A percentile compares a stretch with the other conserved stretches of the same genome.
Conservation (phyloP, 2,888 invertebrate species). For the Acanthosepion pharaonis region DNA sequence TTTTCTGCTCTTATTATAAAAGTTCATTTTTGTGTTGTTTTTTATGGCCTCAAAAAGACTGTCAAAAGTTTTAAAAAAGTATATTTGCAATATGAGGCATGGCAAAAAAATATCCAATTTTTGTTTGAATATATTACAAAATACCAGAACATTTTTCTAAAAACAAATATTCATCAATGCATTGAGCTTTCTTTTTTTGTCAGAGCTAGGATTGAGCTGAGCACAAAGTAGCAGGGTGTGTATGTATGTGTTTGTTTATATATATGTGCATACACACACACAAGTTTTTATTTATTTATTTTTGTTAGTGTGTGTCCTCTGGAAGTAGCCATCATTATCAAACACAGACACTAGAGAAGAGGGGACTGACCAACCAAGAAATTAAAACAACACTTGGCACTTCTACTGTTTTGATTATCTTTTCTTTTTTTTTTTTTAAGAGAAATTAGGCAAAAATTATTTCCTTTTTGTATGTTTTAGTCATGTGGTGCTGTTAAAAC, state of each 20-base stretch:
- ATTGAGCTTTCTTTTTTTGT: not conserved
- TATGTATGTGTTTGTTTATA: not conserved
- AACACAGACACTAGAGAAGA: not conserved
- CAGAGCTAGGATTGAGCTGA: not conserved
- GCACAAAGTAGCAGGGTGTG: not conserved
- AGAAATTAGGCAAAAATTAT: not conserved
- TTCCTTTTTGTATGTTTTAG: not conserved
- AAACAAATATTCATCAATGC: slow-evolving; percentile 13
- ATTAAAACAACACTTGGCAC: not conserved
- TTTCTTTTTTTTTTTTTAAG: not conserved
- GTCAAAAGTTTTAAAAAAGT: slow-evolving; percentile 11
- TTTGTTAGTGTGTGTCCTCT: not conserved
- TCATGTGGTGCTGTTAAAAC: not conserved
- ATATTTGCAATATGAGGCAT: slow-evolving; percentile 22
- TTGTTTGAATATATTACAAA: not conserved
- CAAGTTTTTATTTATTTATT: not conserved
- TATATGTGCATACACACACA: too few relatives aligned
- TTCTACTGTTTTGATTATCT: not conserved
- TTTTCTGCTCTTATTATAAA: not conserved
- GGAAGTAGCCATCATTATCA: not conserved
- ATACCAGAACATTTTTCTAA: slow-evolving; percentile 23
- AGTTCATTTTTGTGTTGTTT: not conserved
- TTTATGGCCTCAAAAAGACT: not conserved
- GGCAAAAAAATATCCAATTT: not conserved
- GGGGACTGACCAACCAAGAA: not conserved